A percentile compares a stretch with the other conserved stretches of the same genome.
Conservation (phyloP, 2,888 invertebrate species). For the Rhopalosiphum nymphaeae region DNA sequence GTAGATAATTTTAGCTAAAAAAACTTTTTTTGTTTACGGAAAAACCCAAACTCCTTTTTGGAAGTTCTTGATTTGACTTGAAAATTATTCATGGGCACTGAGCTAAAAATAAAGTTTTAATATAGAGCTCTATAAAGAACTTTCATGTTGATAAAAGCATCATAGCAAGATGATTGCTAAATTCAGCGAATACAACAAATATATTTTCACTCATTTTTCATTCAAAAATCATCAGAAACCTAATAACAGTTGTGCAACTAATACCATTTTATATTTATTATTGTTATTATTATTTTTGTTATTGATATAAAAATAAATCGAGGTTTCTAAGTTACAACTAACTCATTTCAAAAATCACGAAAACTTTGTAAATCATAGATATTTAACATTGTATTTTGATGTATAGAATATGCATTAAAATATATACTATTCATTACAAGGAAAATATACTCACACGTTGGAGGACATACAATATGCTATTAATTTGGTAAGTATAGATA, state of each 20-base stretch:
- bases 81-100: slow-evolving; percentile 30
- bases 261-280: neutral
- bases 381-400: neutral
- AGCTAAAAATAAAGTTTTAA: slow-evolving; percentile 39
- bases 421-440: neutral
- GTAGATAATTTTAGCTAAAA: neutral
- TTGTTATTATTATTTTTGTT: neutral
- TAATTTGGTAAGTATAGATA: neutral
- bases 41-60: neutral
- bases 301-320: neutral
- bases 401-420: neutral
- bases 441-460: neutral
- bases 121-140: slow-evolving; percentile 20
- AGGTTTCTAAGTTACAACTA: neutral
- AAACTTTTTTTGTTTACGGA: neutral
- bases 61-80: slow-evolving; percentile 31
- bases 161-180: slow-evolving; percentile 7
- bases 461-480: neutral
- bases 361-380: neutral
- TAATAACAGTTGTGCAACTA: neutral
- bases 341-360: neutral
- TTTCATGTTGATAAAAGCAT: neutral
- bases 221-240: neutral
- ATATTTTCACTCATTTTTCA: neutral
- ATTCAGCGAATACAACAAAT: neutral